Evolutionary conservation across 2,888 invertebrate genomes (phyloP).

Genomic region (Amiota minor): DNA sequence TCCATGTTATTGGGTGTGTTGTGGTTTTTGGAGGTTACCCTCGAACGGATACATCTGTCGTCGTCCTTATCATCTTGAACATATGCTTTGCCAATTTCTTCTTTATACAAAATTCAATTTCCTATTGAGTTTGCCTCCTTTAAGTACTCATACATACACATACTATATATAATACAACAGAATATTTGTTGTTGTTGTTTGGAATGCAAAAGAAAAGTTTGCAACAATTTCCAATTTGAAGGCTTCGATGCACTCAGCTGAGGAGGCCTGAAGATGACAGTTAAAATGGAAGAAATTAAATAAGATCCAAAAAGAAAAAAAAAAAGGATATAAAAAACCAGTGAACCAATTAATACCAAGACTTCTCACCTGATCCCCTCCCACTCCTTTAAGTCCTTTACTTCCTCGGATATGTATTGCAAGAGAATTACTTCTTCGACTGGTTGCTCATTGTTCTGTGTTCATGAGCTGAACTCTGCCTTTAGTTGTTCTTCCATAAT

Average conservation of each 20-base stretch:
- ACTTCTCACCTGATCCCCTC: not conserved
- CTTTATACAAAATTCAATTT: constrained; percentile 3
- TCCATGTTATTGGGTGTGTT: not conserved
- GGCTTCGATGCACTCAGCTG: constrained; percentile 26
- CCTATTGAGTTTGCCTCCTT: not conserved
- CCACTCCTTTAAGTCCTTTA: not conserved
- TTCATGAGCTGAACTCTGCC: constrained; percentile 3
- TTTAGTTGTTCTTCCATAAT: constrained; percentile 14
- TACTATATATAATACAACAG: too few species aligned
- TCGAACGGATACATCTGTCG: not conserved
- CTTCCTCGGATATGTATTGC: not conserved
- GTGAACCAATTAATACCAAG: constrained; percentile 61
- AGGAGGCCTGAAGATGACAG: constrained; percentile 46
- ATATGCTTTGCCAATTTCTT: constrained; percentile 17
- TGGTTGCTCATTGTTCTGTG: constrained; percentile 21
- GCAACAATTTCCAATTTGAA: constrained; percentile 21
- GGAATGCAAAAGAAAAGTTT: constrained; percentile 26
- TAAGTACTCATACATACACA: too few species aligned
- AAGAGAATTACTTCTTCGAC: not conserved
- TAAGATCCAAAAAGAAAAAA: constrained; percentile 38
- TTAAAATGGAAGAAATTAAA: constrained; percentile 4
- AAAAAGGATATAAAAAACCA: constrained; percentile 55
- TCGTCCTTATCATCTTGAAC: not conserved
- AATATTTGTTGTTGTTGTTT: constrained; percentile 27
- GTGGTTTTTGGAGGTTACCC: not conserved